Conservation (phyloP, 2,113 vertebrate species). For the Sarotherodon lohbergeri region DNA sequence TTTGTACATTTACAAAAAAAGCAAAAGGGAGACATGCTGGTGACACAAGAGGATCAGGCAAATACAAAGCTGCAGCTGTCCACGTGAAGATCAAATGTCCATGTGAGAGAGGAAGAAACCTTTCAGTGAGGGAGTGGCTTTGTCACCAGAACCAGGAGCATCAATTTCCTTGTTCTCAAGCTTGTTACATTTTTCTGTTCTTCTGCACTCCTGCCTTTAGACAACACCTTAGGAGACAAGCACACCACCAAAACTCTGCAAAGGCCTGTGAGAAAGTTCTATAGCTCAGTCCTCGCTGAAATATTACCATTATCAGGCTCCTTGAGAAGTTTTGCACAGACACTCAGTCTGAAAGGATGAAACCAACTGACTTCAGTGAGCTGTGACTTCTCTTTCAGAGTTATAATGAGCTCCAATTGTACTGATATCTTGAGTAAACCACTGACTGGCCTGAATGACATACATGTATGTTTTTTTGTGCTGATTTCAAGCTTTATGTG, state of each 20-base stretch:
- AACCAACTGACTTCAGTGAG: not conserved
- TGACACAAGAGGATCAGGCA: not conserved
- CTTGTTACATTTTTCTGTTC: not conserved
- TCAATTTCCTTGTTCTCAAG: not conserved
- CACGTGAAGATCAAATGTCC: not conserved
- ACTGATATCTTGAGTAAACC: not conserved
- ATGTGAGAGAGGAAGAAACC: not conserved
- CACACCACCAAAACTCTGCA: not conserved
- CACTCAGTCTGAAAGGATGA: not conserved
- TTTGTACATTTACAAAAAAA: not conserved
- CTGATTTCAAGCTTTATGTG: not conserved
- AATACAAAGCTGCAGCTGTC: not conserved
- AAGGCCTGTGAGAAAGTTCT: fast-evolving
- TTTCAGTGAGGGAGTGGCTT: not conserved
- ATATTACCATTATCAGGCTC: not conserved
- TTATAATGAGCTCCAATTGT: not conserved
- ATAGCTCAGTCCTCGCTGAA: not conserved
- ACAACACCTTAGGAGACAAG: not conserved
- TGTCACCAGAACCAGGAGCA: not conserved
- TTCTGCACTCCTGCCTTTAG: not conserved
- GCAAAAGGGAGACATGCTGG: not conserved
- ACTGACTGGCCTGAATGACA: not conserved
- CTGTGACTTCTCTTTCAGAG: not conserved
- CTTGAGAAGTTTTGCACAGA: not conserved
- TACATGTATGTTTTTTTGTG: not conserved